Percentiles rank a stretch among this genome's conserved stretches.
phyloP scores from a whole-genome alignment of 1,140 invertebrate genomes.

The Drosophila kepulauana region DNA sequence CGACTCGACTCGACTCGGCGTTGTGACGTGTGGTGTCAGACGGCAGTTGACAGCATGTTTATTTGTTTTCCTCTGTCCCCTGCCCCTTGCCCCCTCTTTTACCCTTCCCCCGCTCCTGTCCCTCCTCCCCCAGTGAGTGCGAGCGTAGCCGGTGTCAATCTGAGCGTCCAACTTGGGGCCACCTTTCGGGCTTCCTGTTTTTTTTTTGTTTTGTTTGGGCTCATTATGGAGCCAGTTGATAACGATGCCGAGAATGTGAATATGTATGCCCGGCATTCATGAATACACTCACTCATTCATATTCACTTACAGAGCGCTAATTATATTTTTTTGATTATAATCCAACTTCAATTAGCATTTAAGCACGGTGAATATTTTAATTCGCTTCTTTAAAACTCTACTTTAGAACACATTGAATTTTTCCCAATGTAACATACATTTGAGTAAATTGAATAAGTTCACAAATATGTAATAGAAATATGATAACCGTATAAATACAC shows the following conservation, averaged over 20 bases:
- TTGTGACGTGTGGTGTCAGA: constrained; percentile 74
- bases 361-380: too few species aligned
- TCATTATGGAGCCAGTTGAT: constrained; percentile 29
- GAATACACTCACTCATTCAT: constrained; percentile 6
- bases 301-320: not conserved
- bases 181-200: not conserved
- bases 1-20: constrained; percentile 18
- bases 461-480: too few species aligned
- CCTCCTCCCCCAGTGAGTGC: not conserved
- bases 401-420: too few species aligned
- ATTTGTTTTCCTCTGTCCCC: constrained; percentile 67
- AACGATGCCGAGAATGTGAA: constrained; percentile 12
- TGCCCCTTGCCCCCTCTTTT: not conserved
- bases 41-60: constrained; percentile 82
- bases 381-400: too few species aligned
- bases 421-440: too few species aligned
- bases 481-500: too few species aligned
- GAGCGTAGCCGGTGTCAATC: constrained; percentile 50
- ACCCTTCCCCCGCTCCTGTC: not conserved
- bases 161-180: constrained; percentile 29
- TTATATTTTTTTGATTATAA: not conserved
- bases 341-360: too few species aligned
- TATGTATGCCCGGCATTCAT: not conserved
- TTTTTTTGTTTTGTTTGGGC: constrained; percentile 1
- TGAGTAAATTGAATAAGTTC: too few species aligned